Percentiles rank a stretch among this genome's conserved stretches.
Conservation (phyloP, 1,140 invertebrate genomes). For the Calycopis cecrops region DNA sequence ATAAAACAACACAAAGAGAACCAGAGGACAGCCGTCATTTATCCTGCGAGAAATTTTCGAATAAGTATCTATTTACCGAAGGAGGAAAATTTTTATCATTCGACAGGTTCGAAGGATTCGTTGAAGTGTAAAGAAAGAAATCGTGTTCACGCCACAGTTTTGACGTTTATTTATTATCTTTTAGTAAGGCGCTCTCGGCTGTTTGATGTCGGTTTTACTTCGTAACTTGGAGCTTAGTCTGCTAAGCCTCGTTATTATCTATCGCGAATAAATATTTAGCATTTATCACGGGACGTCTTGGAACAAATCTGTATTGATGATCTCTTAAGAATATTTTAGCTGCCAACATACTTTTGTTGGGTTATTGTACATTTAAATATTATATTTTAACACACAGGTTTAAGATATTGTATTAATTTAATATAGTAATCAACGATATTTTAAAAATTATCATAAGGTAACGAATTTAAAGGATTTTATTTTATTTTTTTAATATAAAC, state of each 20-base stretch:
- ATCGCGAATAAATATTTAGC: too few species aligned
- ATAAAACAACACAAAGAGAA: not conserved
- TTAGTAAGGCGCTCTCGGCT: not conserved
- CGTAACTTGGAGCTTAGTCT: not conserved
- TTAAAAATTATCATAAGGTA: too few species aligned
- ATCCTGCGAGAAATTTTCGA: not conserved
- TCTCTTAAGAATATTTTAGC: too few species aligned
- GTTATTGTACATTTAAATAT: too few species aligned
- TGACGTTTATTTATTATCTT: constrained; percentile 8
- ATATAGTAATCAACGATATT: too few species aligned
- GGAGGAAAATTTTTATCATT: constrained; percentile 4
- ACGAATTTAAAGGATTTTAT: too few species aligned
- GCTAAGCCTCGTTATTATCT: not conserved
- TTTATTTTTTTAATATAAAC: too few species aligned
- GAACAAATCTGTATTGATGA: too few species aligned
- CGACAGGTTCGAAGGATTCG: constrained; percentile 7
- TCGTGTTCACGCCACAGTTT: not conserved
- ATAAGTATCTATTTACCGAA: not conserved
- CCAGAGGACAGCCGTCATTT: not conserved
- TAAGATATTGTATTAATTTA: too few species aligned
- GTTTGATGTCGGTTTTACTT: not conserved
- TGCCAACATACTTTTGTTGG: too few species aligned
- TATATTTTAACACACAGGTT: too few species aligned
- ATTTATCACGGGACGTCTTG: too few species aligned
- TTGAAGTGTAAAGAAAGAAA: constrained; percentile 8